Evolutionary conservation across 2,888 invertebrate species (phyloP).

Genomic region (Drosophila limbata): DNA sequence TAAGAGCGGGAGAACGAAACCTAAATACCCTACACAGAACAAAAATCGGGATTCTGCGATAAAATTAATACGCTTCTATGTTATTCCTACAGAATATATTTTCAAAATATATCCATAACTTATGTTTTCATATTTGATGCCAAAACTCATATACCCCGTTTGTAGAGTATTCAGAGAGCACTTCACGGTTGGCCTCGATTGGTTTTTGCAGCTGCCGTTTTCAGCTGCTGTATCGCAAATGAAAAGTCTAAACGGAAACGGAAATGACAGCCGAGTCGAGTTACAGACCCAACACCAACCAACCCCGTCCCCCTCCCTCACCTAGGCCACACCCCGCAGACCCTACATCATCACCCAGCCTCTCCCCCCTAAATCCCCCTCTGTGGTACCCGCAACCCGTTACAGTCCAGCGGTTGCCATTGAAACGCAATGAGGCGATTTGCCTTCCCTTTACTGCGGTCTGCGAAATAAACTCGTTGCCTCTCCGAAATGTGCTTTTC

Average conservation of each 20-base stretch:
- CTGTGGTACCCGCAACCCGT: slow-evolving; percentile 10
- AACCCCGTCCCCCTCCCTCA: too few species aligned
- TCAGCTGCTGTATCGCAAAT: slow-evolving; percentile 36
- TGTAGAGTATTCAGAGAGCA: slow-evolving; percentile 11
- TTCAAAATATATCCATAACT: too few species aligned
- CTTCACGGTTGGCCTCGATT: slow-evolving; percentile 35
- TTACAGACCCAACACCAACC: slow-evolving; percentile 14
- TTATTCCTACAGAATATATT: too few species aligned
- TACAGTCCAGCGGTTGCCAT: slow-evolving; percentile 53
- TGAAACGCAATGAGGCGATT: slow-evolving; percentile 59
- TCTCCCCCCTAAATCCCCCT: background rate
- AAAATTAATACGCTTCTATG: too few species aligned
- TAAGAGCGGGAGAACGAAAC: too few species aligned
- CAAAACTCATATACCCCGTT: background rate
- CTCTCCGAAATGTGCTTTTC: background rate
- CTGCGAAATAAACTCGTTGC: slow-evolving; percentile 26
- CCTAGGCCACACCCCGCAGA: background rate
- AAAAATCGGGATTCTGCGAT: too few species aligned
- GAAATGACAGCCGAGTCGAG: slow-evolving; percentile 52
- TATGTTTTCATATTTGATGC: background rate
- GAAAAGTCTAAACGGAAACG: slow-evolving; percentile 57
- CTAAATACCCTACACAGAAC: slow-evolving; percentile 4
- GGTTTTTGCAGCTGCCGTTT: slow-evolving; percentile 37
- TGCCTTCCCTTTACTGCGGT: slow-evolving; percentile 50
- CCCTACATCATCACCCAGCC: background rate